Evolutionary conservation across 2,888 invertebrate species (phyloP).

Genomic region (Archips crataeganus): DNA sequence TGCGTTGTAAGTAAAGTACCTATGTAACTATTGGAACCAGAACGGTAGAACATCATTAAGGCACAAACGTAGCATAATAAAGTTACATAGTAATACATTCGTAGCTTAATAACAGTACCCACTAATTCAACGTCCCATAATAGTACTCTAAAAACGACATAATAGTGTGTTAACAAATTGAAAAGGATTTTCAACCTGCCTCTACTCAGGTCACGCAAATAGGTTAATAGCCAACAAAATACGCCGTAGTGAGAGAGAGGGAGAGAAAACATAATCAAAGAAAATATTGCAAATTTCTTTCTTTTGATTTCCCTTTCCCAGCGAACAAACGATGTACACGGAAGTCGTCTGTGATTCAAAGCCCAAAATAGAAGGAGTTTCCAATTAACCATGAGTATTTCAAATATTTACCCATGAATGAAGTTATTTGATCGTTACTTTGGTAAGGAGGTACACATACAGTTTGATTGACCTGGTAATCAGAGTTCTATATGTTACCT

Average conservation of each 20-base stretch:
- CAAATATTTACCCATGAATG: conserved; percentile 4
- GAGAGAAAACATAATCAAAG: conserved; percentile 68
- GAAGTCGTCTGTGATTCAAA: conserved; percentile 43
- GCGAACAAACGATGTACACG: conserved; percentile 39
- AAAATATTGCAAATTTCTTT: conserved; percentile 63
- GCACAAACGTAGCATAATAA: neutral
- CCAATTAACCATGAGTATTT: conserved; percentile 29
- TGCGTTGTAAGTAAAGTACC: neutral
- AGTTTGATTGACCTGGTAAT: conserved; percentile 1
- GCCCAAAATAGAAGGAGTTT: conserved; percentile 43
- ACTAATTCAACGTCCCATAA: neutral
- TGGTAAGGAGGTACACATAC: neutral
- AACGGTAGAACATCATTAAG: neutral
- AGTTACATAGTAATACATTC: neutral
- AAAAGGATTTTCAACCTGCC: conserved; percentile 16
- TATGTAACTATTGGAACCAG: neutral
- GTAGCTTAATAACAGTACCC: neutral
- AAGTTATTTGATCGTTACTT: conserved; percentile 18
- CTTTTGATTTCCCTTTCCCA: conserved; percentile 56
- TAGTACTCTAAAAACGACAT: conserved; percentile 9
- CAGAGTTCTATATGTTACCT: neutral
- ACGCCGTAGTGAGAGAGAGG: conserved; percentile 57
- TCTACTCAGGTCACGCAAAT: conserved; percentile 69
- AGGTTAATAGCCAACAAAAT: conserved; percentile 72
- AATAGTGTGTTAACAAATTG: neutral